A percentile compares a stretch with the other conserved stretches of the same genome.
These are phyloP conservation scores for Hippocampus barbouri DNA, from an alignment of 2,113 vertebrate species.

Conservation along the genomic window DNA sequence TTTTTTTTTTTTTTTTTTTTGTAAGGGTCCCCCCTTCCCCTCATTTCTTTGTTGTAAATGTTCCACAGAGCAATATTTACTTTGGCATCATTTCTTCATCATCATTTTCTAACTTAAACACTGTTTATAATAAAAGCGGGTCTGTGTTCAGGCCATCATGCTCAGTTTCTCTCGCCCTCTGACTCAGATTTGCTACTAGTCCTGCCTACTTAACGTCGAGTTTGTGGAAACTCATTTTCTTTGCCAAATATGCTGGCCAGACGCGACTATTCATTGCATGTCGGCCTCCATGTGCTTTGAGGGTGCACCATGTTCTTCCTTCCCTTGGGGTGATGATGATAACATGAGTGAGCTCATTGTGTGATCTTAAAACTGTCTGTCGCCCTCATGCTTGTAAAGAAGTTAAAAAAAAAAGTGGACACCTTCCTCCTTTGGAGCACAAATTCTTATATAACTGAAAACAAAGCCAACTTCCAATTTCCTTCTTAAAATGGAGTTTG, in stretches of 20 bases:
- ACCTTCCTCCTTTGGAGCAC: neutral
- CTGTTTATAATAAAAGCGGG: slow-evolving; percentile 15
- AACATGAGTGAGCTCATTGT: slow-evolving; percentile 2
- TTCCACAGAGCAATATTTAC: neutral
- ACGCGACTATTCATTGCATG: neutral
- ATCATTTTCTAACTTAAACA: slow-evolving; percentile 9
- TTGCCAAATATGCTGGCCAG: slow-evolving; percentile 21
- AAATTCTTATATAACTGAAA: neutral
- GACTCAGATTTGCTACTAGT: slow-evolving; percentile 32
- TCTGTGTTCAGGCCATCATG: slow-evolving; percentile 13
- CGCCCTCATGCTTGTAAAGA: slow-evolving; percentile 5
- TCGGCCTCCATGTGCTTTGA: slow-evolving; percentile 3
- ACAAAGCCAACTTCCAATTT: slow-evolving; percentile 1
- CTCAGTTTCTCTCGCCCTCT: slow-evolving; percentile 12
- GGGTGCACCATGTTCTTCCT: neutral
- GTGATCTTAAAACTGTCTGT: slow-evolving; percentile 10
- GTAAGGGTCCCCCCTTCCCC: neutral
- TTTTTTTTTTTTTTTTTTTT: slow-evolving; percentile 14
- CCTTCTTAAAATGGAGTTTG: slow-evolving; percentile 13
- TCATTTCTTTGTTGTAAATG: slow-evolving; percentile 1
- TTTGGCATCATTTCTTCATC: slow-evolving; percentile 10
- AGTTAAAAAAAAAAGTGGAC: neutral
- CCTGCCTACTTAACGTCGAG: slow-evolving; percentile 15
- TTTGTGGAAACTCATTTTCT: slow-evolving; percentile 26
- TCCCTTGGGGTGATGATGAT: neutral